These are phyloP conservation scores for Aegotheles bennettii DNA, from an alignment of 2,113 vertebrate species.

Conservation along the genomic window DNA sequence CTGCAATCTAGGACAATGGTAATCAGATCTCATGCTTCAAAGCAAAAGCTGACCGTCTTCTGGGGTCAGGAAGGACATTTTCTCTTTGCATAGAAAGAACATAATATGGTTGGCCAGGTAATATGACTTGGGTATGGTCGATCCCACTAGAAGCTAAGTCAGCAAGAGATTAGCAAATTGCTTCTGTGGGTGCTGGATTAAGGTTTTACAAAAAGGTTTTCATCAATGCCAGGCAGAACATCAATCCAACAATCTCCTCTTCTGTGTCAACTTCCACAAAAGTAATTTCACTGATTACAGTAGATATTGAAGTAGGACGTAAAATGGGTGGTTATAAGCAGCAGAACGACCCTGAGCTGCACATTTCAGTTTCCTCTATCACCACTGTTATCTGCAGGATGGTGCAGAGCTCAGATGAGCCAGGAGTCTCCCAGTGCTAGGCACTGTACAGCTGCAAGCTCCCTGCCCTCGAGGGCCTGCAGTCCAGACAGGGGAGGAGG, in stretches of 20 bases:
- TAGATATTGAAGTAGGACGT: constrained; percentile 10
- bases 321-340: not conserved
- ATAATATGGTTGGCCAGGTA: constrained; percentile 2
- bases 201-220: constrained; percentile 47
- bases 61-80: constrained; percentile 32
- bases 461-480: not conserved
- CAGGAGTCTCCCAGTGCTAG: not conserved
- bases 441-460: not conserved
- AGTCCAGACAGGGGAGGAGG: not conserved
- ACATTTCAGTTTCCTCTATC: not conserved
- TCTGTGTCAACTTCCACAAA: constrained; percentile 48
- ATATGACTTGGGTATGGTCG: not conserved
- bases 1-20: constrained; percentile 46
- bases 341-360: not conserved
- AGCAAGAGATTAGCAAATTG: constrained; percentile 64
- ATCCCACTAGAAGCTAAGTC: constrained; percentile 9
- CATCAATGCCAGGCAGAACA: constrained; percentile 49
- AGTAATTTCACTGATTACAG: constrained; percentile 50
- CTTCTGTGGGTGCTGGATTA: constrained; percentile 58
- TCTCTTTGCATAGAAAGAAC: not conserved
- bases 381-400: not conserved
- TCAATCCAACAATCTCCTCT: constrained; percentile 52
- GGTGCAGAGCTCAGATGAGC: not conserved
- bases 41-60: constrained; percentile 14
- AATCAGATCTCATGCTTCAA: constrained; percentile 21